Conservation (phyloP, 2,113 vertebrate genomes). For the Pterophyllum scalare region DNA sequence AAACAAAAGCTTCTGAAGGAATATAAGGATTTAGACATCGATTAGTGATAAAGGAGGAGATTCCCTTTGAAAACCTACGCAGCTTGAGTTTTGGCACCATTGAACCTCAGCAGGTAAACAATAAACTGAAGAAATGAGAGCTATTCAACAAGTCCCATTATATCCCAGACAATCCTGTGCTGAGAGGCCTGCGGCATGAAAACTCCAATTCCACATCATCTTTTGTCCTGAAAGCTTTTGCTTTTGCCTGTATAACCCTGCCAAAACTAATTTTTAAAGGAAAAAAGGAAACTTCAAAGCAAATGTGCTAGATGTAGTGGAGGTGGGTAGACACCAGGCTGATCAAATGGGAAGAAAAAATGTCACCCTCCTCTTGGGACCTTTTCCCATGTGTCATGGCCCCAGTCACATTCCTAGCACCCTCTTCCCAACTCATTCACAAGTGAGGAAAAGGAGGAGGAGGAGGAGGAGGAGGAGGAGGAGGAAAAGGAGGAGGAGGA, state of each 20-base stretch:
- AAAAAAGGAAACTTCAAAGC: neutral
- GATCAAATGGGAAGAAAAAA: slow-evolving; percentile 10
- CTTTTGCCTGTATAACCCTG: neutral
- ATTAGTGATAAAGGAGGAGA: neutral
- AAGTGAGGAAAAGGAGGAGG: slow-evolving; percentile 53
- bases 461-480: slow-evolving; percentile 30
- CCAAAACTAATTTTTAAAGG: neutral
- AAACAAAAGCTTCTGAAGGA: neutral
- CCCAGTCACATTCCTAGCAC: slow-evolving; percentile 1
- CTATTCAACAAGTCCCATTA: neutral
- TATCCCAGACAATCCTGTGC: neutral
- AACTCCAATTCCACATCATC: neutral
- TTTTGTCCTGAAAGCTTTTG: neutral
- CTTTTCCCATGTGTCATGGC: neutral
- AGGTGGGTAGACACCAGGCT: neutral
- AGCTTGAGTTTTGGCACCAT: neutral
- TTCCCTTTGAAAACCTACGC: neutral
- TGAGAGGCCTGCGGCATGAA: neutral
- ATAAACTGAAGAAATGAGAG: neutral
- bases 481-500: slow-evolving; percentile 35
- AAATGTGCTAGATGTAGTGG: neutral
- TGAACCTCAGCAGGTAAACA: neutral
- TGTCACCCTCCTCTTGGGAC: slow-evolving; percentile 2
- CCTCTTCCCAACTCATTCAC: slow-evolving; percentile 40
- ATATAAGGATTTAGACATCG: neutral